These are phyloP conservation scores for Incurvaria masculella DNA, from an alignment of 2,888 invertebrate genomes.

Conservation along the genomic window DNA sequence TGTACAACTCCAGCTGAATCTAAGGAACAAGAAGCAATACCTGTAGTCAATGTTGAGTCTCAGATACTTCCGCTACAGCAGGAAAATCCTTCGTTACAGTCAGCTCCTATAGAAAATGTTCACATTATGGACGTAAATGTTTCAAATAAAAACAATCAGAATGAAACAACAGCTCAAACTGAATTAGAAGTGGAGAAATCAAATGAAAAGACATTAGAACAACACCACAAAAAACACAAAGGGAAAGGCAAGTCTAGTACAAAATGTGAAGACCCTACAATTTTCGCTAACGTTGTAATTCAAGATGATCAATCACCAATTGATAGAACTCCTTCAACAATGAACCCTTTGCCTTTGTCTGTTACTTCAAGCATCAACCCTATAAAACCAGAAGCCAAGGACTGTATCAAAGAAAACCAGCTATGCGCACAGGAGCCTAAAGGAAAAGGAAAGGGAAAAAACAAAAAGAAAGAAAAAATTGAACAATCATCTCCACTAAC, in stretches of 20 bases:
- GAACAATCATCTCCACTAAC: constrained; percentile 20
- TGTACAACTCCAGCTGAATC: not conserved
- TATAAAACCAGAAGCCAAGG: no score
- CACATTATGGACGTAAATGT: no score
- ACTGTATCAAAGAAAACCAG: no score
- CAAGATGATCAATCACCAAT: no score
- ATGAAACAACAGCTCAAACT: no score
- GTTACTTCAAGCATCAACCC: no score
- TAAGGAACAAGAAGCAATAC: not conserved
- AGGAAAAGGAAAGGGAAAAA: constrained; percentile 27
- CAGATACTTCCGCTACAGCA: no score
- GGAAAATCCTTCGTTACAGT: no score
- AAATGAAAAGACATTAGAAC: not conserved
- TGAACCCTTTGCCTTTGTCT: no score
- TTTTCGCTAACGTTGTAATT: not conserved
- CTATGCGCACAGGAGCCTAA: not conserved
- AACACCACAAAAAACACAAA: not conserved
- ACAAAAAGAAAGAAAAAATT: constrained; percentile 38
- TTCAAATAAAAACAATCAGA: no score
- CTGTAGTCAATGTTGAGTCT: not conserved
- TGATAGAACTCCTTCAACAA: no score
- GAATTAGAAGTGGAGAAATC: not conserved
- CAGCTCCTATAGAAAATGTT: no score
- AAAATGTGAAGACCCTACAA: not conserved
- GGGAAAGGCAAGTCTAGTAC: not conserved